Percentiles rank a stretch among this genome's conserved stretches.
Conservation (phyloP, 2,797 vertebrate species). For the Tarsius wallacei region DNA sequence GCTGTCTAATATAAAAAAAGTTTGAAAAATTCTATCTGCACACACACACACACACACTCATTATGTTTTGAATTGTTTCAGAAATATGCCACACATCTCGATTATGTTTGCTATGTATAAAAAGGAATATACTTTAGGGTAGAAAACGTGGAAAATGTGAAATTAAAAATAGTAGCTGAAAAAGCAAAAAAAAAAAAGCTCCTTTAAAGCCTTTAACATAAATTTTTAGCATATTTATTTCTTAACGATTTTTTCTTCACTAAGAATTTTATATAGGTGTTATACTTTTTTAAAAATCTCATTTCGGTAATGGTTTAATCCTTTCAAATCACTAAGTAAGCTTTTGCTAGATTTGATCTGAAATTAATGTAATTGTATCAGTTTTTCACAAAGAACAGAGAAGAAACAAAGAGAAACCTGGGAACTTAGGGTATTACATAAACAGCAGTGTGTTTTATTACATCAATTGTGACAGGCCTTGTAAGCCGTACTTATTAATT, state of each 20-base stretch:
- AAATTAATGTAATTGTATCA: background rate
- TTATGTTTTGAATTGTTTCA: background rate
- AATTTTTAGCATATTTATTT: background rate
- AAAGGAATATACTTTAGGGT: background rate
- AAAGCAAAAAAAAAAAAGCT: background rate
- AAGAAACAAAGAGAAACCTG: background rate
- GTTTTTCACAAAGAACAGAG: background rate
- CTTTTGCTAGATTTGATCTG: background rate
- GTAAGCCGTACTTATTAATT: background rate
- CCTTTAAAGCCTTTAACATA: background rate
- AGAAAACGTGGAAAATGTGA: background rate
- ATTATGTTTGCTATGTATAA: background rate
- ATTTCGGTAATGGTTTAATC: background rate
- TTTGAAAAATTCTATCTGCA: background rate
- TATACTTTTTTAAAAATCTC: background rate
- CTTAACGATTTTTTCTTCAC: background rate
- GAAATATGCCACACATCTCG: background rate
- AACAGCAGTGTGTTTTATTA: background rate
- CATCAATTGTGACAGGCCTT: background rate
- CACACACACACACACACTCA: background rate
- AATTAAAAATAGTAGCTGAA: background rate
- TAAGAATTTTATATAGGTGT: background rate
- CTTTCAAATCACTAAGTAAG: background rate
- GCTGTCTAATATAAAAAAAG: constrained; percentile 59
- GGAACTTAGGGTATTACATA: background rate